Evolutionary conservation across 2,113 vertebrate genomes (phyloP).

Genomic region (Xerus inauris): DNA sequence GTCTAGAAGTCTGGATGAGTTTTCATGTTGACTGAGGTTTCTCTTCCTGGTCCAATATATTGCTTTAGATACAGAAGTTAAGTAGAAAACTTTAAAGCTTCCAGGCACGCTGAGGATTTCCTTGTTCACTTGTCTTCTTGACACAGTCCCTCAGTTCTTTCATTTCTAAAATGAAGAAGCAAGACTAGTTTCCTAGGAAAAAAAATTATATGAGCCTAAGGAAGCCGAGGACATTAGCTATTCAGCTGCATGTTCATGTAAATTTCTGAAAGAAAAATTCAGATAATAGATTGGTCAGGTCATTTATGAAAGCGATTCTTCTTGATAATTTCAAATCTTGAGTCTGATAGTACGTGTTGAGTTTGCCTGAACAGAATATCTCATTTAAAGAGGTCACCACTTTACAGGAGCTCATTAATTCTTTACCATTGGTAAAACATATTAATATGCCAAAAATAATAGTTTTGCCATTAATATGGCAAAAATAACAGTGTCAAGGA

Average conservation of each 20-base stretch:
- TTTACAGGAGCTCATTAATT: background rate
- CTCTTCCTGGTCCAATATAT: conserved; percentile 56
- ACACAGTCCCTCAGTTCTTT: conserved; percentile 22
- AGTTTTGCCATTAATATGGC: background rate
- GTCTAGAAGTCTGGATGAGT: conserved; percentile 43
- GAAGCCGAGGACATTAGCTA: conserved; percentile 68
- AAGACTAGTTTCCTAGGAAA: conserved; percentile 66
- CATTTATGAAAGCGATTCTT: conserved; percentile 6
- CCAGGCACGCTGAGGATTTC: background rate
- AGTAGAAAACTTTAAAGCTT: conserved; percentile 62
- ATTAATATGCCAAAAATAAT: background rate
- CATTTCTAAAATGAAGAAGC: conserved; percentile 74
- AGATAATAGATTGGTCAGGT: conserved; percentile 64
- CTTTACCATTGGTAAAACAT: background rate
- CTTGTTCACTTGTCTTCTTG: conserved; percentile 26
- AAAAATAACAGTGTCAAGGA: conserved; percentile 30
- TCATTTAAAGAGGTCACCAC: conserved; percentile 6
- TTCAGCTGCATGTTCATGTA: conserved; percentile 53
- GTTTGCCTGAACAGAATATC: background rate
- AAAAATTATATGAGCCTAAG: conserved; percentile 72
- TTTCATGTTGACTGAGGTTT: conserved; percentile 39
- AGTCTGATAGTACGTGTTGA: background rate
- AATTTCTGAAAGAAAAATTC: conserved; percentile 68
- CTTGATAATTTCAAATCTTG: background rate
- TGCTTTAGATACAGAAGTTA: conserved; percentile 61